phyloP scores from a whole-genome alignment of 2,113 vertebrate species.

The Malaclemys terrapin region DNA sequence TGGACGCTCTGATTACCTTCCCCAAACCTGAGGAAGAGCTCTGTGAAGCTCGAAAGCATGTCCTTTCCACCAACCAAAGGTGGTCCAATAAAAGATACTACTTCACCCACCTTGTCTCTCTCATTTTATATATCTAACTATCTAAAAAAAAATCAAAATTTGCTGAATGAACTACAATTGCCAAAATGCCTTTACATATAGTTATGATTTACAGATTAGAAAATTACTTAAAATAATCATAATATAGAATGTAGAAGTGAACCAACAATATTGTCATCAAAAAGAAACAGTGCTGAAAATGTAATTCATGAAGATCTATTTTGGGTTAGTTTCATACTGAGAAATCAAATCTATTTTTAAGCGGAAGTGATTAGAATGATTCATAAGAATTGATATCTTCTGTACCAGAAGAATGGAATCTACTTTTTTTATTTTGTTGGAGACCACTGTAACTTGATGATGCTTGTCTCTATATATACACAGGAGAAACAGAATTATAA shows the following conservation, averaged over 20 bases:
- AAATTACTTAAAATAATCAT: slow-evolving; percentile 49
- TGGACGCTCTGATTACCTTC: too few relatives aligned
- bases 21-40: too few relatives aligned
- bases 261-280: neutral
- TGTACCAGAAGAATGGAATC: neutral
- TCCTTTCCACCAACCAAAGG: too few relatives aligned
- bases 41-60: too few relatives aligned
- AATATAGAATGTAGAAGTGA: neutral
- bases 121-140: too few relatives aligned
- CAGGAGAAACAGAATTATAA: neutral
- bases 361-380: slow-evolving; percentile 43
- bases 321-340: slow-evolving; percentile 12
- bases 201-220: slow-evolving; percentile 49
- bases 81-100: too few relatives aligned
- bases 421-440: neutral
- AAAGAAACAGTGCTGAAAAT: slow-evolving; percentile 25
- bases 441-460: neutral
- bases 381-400: slow-evolving; percentile 37
- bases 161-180: neutral
- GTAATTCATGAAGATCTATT: slow-evolving; percentile 1
- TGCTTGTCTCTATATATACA: accelerated
- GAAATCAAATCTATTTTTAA: slow-evolving; percentile 53
- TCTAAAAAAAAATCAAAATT: neutral
- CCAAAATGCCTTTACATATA: neutral
- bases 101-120: neutral